phyloP scores from a whole-genome alignment of 2,113 vertebrate genomes.

The Scomber colias region DNA sequence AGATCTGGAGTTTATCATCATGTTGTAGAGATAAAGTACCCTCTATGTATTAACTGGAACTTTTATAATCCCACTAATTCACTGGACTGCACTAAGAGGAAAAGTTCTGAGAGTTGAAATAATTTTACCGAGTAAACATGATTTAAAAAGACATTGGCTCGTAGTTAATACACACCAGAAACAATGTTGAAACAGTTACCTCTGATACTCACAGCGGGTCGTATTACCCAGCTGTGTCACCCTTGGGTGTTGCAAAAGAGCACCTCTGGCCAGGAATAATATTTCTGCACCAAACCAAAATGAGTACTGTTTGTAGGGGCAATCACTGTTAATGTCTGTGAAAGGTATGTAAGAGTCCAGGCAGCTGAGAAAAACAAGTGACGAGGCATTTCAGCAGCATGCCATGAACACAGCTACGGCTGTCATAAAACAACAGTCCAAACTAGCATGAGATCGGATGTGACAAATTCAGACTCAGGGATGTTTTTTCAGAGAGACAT shows the following conservation, averaged over 20 bases:
- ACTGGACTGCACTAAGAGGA: conserved; percentile 40
- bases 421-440: conserved; percentile 50
- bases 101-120: conserved; percentile 53
- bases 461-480: conserved; percentile 57
- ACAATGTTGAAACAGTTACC: conserved; percentile 73
- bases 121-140: conserved; percentile 63
- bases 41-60: conserved; percentile 46
- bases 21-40: conserved; percentile 41
- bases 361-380: conserved; percentile 58
- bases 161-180: conserved; percentile 60
- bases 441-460: conserved; percentile 44
- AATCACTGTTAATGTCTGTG: conserved; percentile 61
- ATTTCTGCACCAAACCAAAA: conserved; percentile 61
- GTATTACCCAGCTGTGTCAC: conserved; percentile 74
- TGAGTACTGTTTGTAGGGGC: conserved; percentile 55
- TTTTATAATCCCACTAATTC: conserved; percentile 51
- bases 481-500: conserved; percentile 32
- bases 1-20: conserved; percentile 59
- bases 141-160: conserved; percentile 60
- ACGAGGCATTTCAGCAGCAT: conserved; percentile 45
- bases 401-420: conserved; percentile 28
- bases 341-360: conserved; percentile 50
- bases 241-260: conserved; percentile 77
- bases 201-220: conserved; percentile 58
- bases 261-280: conserved; percentile 74